Percentiles rank a stretch among this genome's conserved stretches.
phyloP scores from a whole-genome alignment of 37 sponge, comb jelly and placozoan species.

The Beroe forskalii region DNA sequence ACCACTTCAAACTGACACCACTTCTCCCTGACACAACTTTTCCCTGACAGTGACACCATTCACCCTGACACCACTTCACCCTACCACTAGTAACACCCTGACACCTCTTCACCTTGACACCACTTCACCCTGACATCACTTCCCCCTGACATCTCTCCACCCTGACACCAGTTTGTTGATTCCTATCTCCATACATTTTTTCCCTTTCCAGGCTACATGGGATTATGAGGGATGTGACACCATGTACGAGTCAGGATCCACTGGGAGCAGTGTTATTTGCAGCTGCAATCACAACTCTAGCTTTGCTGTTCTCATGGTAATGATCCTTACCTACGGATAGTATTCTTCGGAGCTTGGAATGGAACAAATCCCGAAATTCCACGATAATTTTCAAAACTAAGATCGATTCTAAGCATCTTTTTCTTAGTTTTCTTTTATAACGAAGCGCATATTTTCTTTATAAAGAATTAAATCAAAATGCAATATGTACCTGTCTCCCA shows the following conservation, averaged over 20 bases:
- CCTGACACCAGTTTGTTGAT: no score
- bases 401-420: no score
- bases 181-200: neutral
- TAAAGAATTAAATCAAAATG: no score
- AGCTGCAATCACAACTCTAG: constrained; percentile 40
- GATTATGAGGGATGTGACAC: constrained; percentile 23
- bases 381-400: no score
- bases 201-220: neutral
- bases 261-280: neutral
- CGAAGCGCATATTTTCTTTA: no score
- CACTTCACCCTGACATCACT: neutral
- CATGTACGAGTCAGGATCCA: neutral
- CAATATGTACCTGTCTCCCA: no score
- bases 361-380: no score
- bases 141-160: neutral
- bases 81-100: neutral
- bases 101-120: no score
- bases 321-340: no score
- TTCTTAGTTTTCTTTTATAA: no score
- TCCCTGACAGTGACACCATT: neutral
- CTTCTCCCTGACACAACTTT: neutral
- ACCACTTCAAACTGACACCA: neutral
- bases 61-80: neutral
- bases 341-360: no score
- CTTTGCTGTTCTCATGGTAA: constrained; percentile 65